Evolutionary conservation across 2,797 vertebrate genomes (phyloP), one percentile per base, ranked within the genome.

Genomic region (Sebastes nivosus): DNA sequence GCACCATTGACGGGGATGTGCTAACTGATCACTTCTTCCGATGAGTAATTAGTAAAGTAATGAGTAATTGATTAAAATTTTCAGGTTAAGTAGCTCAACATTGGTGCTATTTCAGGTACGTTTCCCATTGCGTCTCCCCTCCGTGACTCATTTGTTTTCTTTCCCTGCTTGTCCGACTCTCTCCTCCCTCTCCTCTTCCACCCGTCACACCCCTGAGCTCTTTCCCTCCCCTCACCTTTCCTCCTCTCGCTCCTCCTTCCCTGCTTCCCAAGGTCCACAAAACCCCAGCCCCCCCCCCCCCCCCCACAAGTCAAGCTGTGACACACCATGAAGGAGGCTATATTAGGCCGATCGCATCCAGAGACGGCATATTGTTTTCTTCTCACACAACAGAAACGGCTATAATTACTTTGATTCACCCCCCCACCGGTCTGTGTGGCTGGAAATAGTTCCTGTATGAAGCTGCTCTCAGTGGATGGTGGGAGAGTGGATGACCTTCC

Each of bases 351-450:
- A 58, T 77, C 67, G 11, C 72, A 87, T 84, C 67, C 61, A 84
- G 74, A 82, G 66, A 66, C 79, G 50, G 42, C 72, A 75, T 78
- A 92, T 88, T 91, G 90, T 91, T 89, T 87, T 83, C 72, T 79
- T 87, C 80, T 90, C 87, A 88, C 84, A 85, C 80, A 77, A 87
- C 85, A 87, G 69, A 52, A 87, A 65, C 72, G 79, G 68, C 83
- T 93, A 85, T 91, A 90, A 90, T 91, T 89, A 92, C 87, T 92
- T 69, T 86, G 83, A 85, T 81, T 60, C 79, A 3, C 83, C 67
- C 82, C 18, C 20, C 20, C 67, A 22, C 69, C 29, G 7, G 38
- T 72, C 54, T 59, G 80, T 55, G 67, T 1, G 38, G 73, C 81
- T 81, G 18, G n/a, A 88, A 88, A 92, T 93, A 92, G 81, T 52